Evolutionary conservation across 2,113 vertebrate species (phyloP).

Genomic region (Amblyopsis rosae): DNA sequence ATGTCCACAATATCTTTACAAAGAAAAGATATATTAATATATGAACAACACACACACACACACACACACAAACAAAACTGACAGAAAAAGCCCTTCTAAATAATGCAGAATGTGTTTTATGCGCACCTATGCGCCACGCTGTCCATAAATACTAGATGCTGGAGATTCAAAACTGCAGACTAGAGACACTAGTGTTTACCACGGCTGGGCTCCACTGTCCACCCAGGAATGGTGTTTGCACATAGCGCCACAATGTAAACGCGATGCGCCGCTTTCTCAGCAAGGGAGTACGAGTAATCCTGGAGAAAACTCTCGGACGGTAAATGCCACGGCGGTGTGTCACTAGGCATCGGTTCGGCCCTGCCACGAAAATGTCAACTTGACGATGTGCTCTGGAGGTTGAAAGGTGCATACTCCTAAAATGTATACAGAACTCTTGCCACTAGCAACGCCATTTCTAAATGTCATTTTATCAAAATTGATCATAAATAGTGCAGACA

Average conservation of each 20-base stretch:
- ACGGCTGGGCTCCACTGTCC: constrained; percentile 19
- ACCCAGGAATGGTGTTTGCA: neutral
- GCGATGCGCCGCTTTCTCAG: constrained; percentile 23
- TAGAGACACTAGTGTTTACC: constrained; percentile 12
- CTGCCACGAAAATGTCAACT: too few species aligned
- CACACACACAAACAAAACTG: constrained; percentile 10
- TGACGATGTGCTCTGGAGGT: too few species aligned
- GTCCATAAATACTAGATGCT: constrained; percentile 34
- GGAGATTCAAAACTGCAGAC: constrained; percentile 5
- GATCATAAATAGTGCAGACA: too few species aligned
- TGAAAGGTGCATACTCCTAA: too few species aligned
- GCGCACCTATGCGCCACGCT: constrained; percentile 11
- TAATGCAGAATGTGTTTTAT: constrained; percentile 45
- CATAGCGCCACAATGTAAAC: constrained; percentile 25
- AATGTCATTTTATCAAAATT: too few species aligned
- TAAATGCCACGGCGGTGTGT: too few species aligned
- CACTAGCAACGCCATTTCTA: too few species aligned
- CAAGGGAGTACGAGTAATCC: constrained; percentile 45
- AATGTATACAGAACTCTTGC: too few species aligned
- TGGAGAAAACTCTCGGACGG: neutral
- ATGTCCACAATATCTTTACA: too few species aligned
- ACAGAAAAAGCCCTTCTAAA: constrained; percentile 44
- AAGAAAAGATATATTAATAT: constrained; percentile 24
- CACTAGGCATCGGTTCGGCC: too few species aligned
- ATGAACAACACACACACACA: constrained; percentile 26